These are phyloP conservation scores for Epinephelus cyanopodus DNA, from an alignment of 2,113 vertebrate species.

Conservation along the genomic window DNA sequence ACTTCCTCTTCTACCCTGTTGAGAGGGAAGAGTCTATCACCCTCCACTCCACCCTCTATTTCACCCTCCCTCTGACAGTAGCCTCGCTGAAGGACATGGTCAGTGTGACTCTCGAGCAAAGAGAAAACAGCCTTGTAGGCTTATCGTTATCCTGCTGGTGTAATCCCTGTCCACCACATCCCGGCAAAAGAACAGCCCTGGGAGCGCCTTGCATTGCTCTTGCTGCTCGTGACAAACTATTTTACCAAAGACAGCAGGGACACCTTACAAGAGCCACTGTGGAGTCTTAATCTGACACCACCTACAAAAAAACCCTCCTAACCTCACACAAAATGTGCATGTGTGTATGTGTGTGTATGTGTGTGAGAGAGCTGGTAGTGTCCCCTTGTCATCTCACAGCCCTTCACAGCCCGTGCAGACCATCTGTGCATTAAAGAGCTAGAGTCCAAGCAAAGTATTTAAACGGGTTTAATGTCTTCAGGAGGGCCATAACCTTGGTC, in stretches of 20 bases:
- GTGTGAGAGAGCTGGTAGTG: conserved; percentile 27
- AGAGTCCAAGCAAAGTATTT: conserved; percentile 70
- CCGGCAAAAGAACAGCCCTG: conserved; percentile 51
- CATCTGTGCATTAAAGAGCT: conserved; percentile 79
- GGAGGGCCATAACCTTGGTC: conserved; percentile 75
- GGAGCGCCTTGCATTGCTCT: conserved; percentile 33
- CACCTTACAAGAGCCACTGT: conserved; percentile 46
- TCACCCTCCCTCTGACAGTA: conserved; percentile 44
- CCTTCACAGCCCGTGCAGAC: conserved; percentile 64
- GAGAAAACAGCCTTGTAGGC: conserved; percentile 68
- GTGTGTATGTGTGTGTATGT: conserved; percentile 5
- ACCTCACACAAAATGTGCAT: conserved; percentile 30
- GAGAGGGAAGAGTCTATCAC: conserved; percentile 21
- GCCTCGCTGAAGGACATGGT: conserved; percentile 64
- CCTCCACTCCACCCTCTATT: conserved; percentile 13
- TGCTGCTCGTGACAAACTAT: conserved; percentile 58
- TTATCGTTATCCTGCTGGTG: conserved; percentile 74
- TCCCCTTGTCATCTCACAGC: conserved; percentile 69
- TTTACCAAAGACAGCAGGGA: conserved; percentile 60
- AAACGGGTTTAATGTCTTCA: conserved; percentile 73
- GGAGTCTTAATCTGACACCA: conserved; percentile 51
- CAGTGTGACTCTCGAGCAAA: conserved; percentile 60
- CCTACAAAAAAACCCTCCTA: conserved; percentile 5
- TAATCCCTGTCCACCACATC: conserved; percentile 72
- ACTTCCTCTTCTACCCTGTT: background rate